Evolutionary conservation across 2,113 vertebrate species (phyloP).

Genomic region (Laticauda laticaudata): DNA sequence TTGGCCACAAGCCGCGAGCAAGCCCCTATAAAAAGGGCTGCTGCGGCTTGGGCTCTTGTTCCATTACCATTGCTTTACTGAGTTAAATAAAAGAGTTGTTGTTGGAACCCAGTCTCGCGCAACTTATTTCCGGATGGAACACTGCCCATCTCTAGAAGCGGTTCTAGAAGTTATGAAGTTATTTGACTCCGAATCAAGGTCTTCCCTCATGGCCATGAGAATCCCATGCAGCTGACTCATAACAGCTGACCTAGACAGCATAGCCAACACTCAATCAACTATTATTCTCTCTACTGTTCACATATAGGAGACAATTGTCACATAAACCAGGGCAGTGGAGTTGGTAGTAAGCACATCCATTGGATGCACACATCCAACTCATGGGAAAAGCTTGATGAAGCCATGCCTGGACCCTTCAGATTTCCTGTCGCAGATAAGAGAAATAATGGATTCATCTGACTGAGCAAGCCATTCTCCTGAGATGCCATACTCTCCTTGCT

Average conservation of each 20-base stretch:
- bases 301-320: neutral
- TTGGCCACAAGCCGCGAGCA: no score
- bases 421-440: neutral
- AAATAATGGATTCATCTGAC: neutral
- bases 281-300: neutral
- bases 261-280: neutral
- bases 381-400: neutral
- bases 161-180: neutral
- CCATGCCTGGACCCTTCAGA: neutral
- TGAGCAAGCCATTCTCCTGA: constrained; percentile 10
- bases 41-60: no score
- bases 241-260: neutral
- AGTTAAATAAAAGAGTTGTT: no score
- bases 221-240: neutral
- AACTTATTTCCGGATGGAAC: no score
- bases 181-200: neutral
- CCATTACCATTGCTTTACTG: no score
- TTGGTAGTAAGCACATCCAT: neutral
- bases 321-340: neutral
- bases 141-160: no score
- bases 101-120: no score
- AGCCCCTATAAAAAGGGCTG: no score
- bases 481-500: neutral
- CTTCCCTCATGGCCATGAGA: neutral
- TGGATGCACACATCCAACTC: neutral